Conservation (phyloP, 1,140 invertebrate genomes). For the Monomorium pharaonis region DNA sequence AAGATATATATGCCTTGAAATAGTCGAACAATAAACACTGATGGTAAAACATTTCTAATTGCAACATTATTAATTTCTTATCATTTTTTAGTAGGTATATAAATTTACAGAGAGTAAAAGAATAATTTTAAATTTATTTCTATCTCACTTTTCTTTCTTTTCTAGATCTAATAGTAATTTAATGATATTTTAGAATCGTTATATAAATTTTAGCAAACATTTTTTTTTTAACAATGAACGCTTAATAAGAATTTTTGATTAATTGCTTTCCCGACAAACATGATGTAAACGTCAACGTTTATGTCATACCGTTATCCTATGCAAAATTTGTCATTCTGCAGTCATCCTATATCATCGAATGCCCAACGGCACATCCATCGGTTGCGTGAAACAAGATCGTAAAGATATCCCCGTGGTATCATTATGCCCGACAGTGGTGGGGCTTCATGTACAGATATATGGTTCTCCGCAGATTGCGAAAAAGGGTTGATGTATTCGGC, state of each 20-base stretch:
- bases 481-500: constrained; percentile 1
- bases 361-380: neutral
- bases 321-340: neutral
- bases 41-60: no score
- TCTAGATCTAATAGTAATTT: neutral
- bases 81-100: neutral
- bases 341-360: neutral
- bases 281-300: no score
- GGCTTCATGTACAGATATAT: constrained; percentile 27
- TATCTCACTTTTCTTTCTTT: neutral
- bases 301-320: neutral
- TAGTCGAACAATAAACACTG: no score
- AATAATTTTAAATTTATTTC: neutral
- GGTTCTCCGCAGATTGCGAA: neutral
- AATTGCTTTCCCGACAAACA: neutral
- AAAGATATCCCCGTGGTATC: constrained; percentile 11
- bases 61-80: no score
- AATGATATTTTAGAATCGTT: neutral
- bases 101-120: neutral
- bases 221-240: no score
- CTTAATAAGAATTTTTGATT: neutral
- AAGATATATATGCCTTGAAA: no score
- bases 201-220: neutral
- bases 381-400: constrained; percentile 28
- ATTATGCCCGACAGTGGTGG: constrained; percentile 6